Conservation (phyloP, 2,888 invertebrate species). For the Melanostoma mellinum region DNA sequence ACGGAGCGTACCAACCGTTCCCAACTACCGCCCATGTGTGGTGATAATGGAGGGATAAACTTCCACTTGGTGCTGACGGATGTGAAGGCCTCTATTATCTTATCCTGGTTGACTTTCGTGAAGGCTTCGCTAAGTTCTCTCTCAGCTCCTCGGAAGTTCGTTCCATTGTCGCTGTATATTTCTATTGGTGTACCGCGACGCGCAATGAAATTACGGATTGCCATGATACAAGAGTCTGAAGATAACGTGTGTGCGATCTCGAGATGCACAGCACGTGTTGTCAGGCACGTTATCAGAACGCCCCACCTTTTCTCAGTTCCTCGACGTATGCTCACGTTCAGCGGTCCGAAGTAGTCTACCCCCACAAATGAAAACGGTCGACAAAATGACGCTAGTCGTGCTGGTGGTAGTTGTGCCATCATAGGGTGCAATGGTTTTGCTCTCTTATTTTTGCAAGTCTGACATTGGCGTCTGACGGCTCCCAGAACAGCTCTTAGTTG, state of each 20-base stretch:
- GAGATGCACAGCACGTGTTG: not conserved
- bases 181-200: slow-evolving; percentile 10
- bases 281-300: slow-evolving; percentile 39
- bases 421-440: not conserved
- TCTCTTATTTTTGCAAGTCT: not conserved
- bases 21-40: not conserved
- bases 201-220: not conserved
- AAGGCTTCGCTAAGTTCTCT: not conserved
- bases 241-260: not conserved
- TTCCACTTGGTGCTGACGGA: too few relatives aligned
- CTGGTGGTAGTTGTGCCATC: slow-evolving; percentile 1
- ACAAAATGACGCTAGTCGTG: slow-evolving; percentile 29
- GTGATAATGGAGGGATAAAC: too few relatives aligned
- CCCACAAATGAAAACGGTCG: slow-evolving; percentile 43
- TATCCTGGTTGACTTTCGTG: not conserved
- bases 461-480: not conserved
- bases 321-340: slow-evolving; percentile 28
- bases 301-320: slow-evolving; percentile 60
- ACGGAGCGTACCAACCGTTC: not conserved
- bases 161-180: slow-evolving; percentile 5
- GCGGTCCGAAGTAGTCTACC: slow-evolving; percentile 33
- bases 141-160: not conserved
- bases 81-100: not conserved
- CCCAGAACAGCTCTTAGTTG: slow-evolving; percentile 20
- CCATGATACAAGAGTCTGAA: slow-evolving; percentile 1